Base-by-base conservation (phyloP, 1,140 invertebrate genomes). In the Drosophila mojavensis region DNA sequence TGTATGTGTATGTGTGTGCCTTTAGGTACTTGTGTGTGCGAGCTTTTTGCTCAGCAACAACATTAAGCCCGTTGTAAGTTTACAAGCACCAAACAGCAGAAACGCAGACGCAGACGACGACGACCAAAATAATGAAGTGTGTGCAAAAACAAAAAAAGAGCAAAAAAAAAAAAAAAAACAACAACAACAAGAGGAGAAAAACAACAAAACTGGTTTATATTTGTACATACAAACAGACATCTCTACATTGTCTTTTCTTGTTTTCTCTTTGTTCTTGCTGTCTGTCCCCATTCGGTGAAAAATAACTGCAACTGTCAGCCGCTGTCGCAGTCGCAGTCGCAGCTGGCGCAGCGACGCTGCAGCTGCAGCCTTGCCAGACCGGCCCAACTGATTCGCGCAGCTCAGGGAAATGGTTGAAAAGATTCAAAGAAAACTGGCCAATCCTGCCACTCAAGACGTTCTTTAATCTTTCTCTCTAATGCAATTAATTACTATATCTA, bases 241-340 rank as follows among this genome's bases (percentile, higher is more conserved):
- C 50, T 50, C 36, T 36, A 63, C 66, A 69, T 84, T 84, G 77
- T 78, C 73, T 88, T 88, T 88, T 75, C 84, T 83, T 81, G 80
- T 89, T 88, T 88, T 88, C 84, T 88, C 84, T 89, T 88, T 88
- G 84, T 88, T 89, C 84, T 88, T 81, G 71, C 58, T 68, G 75
- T 82, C 81, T 88, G 83, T 80, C 67, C 84, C 80, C 85, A 89
- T 89, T 88, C 58, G 80, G 81, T 75, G 80, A 78, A 88, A 88
- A 88, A 84, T 88, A 88, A 88, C 84, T 88, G 84, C 84, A 90
- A 84, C 79, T 89, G 84, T 83, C 76, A 83, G 84, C 80, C 78
- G 69, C 79, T 53, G 78, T 69, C 24, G 53, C 17, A 11, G 53
- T 20, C 39, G 47, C 28, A 11, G 47, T 28, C n/a, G 36, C 26